Evolutionary conservation across 2,888 invertebrate species (phyloP).

Genomic region (Chymomyza procnemis): DNA sequence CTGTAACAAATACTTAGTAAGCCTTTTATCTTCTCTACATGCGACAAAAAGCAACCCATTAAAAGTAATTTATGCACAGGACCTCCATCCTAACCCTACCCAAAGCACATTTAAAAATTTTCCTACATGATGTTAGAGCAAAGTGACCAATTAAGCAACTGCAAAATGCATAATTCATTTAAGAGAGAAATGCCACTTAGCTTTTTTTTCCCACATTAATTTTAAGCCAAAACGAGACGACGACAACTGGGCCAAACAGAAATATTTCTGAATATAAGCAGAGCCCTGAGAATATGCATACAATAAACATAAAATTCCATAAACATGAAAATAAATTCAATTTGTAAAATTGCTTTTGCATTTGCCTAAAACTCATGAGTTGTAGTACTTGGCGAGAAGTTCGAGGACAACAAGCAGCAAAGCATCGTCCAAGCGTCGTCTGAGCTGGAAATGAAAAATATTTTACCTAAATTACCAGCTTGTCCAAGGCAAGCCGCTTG

Average conservation of each 20-base stretch:
- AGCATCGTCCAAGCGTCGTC: background rate
- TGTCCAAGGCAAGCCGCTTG: conserved; percentile 30
- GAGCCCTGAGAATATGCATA: background rate
- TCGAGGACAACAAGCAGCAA: background rate
- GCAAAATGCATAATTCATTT: conserved; percentile 1
- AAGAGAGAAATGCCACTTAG: conserved; percentile 32
- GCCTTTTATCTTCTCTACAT: background rate
- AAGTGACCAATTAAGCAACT: background rate
- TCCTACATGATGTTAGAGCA: background rate
- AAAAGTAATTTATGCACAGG: conserved; percentile 2
- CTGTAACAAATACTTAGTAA: background rate
- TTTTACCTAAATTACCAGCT: conserved; percentile 49
- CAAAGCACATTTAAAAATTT: background rate
- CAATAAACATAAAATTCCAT: conserved; percentile 57
- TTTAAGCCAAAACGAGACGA: conserved; percentile 14
- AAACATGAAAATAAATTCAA: conserved; percentile 66
- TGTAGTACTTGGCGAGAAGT: background rate
- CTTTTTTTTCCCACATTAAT: conserved; percentile 40
- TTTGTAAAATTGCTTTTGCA: conserved; percentile 68
- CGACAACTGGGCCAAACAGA: background rate
- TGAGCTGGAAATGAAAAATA: conserved; percentile 45
- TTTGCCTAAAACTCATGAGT: conserved; percentile 26
- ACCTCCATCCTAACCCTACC: background rate
- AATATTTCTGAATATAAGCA: background rate
- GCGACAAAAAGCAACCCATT: background rate